Evolutionary conservation across 92 coral and sea anemone species (phyloP), one percentile per base, ranked within the genome.

Genomic region (Virgularia gustaviana): DNA sequence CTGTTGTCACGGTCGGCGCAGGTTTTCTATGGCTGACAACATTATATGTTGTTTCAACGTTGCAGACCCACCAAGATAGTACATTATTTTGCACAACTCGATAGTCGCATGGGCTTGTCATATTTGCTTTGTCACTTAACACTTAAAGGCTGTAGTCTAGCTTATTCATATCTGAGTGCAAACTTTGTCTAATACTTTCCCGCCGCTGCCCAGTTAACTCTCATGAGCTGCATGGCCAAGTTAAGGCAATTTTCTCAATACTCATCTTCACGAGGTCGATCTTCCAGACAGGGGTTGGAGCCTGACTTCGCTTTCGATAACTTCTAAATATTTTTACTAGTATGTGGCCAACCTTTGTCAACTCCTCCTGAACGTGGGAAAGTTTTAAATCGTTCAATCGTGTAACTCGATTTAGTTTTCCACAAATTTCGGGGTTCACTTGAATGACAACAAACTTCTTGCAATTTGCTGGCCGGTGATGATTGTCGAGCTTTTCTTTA

Each of bases 11-110:
- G 38, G 32, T 24, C 13, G 57, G 56, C 20, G 57, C 2, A 19
- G 75, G 75, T 34, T 62, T 65, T 33, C 64, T 72, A 57, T 49
- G 72, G 24, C 53, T 45, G 1, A 79, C 72, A 29, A 16, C 36
- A 35, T 70, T 63, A 24, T 35, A 80, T 25, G 82, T 74, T 8
- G 16, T 22, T 13, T 66, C 32, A 3, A 78, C 45, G 30, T 52
- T 44, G 2, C 23, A 36, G 2, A 59, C 27, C 87, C 83, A 83
- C 88, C 88, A 79, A n/a, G n/a, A n/a, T n/a, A n/a, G n/a, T n/a
- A n/a, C n/a, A n/a, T n/a, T n/a, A n/a, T n/a, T n/a, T n/a, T n/a
- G n/a, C n/a, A n/a, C n/a, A n/a, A n/a, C n/a, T n/a, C n/a, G n/a
- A n/a, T n/a, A n/a, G n/a, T n/a, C n/a, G n/a, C n/a, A n/a, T n/a